Evolutionary conservation across 1,140 invertebrate genomes (phyloP).

Genomic region (Brachionus paranguensis): DNA sequence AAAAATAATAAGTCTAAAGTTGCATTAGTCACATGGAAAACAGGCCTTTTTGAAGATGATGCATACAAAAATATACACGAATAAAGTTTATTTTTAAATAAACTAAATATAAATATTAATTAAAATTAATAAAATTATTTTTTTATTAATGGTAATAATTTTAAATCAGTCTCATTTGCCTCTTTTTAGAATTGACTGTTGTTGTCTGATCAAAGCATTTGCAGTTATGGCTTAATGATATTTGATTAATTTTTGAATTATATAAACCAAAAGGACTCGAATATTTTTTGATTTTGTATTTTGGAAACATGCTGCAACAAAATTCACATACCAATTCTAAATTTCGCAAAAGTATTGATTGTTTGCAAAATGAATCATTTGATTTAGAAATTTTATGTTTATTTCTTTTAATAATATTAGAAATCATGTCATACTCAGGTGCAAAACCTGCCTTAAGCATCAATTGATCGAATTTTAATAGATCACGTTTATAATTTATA

Average conservation of each 20-base stretch:
- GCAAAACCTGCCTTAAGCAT: neutral
- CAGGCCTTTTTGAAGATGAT: constrained; percentile 27
- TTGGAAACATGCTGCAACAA: neutral
- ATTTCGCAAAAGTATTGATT: neutral
- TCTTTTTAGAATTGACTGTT: neutral
- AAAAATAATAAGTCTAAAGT: constrained; percentile 37
- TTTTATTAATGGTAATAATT: neutral
- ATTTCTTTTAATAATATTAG: neutral
- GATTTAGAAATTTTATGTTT: neutral
- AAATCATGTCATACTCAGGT: neutral
- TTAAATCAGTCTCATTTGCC: neutral
- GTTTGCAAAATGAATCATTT: neutral
- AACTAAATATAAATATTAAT: too few relatives aligned
- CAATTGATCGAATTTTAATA: neutral
- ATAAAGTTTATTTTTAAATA: neutral
- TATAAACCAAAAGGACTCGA: neutral
- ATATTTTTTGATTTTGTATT: neutral
- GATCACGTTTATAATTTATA: neutral
- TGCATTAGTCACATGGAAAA: neutral
- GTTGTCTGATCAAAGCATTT: neutral
- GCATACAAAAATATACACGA: neutral
- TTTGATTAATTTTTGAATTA: neutral
- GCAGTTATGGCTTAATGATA: neutral
- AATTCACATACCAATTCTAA: neutral
- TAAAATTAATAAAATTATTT: too few relatives aligned